Evolutionary conservation across 2,797 vertebrate species (phyloP).

Genomic region (Tympanoctomys barrerae): DNA sequence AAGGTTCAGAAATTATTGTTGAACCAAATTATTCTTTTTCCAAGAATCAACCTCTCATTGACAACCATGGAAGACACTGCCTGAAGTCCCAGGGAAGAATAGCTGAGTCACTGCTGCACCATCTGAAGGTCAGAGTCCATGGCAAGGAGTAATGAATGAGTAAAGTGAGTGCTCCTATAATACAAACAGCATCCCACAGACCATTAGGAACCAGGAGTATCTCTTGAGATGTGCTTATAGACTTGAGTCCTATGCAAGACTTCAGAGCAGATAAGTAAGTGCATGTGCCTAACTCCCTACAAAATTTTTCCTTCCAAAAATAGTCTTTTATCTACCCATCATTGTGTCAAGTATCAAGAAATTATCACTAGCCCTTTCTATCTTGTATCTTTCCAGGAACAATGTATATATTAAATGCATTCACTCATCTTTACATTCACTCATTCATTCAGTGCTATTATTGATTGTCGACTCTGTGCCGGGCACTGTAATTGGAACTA

Average conservation of each 20-base stretch:
- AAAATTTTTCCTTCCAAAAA: constrained; percentile 17
- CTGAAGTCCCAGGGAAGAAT: not conserved
- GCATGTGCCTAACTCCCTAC: not conserved
- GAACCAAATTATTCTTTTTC: not conserved
- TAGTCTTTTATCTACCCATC: not conserved
- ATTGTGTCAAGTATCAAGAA: not conserved
- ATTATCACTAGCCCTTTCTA: not conserved
- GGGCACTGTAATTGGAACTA: not conserved
- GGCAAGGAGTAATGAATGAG: not conserved
- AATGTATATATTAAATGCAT: not conserved
- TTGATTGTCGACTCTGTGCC: not conserved
- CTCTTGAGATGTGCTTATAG: not conserved
- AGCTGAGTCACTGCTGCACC: not conserved
- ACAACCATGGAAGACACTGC: not conserved
- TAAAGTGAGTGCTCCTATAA: not conserved
- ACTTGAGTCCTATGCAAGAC: not conserved
- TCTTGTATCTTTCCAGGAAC: not conserved
- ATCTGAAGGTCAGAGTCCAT: not conserved
- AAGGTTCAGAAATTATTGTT: not conserved
- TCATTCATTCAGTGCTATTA: constrained; percentile 27
- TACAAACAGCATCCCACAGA: not conserved
- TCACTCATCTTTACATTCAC: not conserved
- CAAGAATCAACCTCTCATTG: constrained; percentile 12
- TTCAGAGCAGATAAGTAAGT: not conserved
- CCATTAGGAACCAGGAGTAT: not conserved